A percentile compares a stretch with the other conserved stretches of the same genome.
Conservation (phyloP, 2,113 vertebrate species). For the Indicator maculatus region DNA sequence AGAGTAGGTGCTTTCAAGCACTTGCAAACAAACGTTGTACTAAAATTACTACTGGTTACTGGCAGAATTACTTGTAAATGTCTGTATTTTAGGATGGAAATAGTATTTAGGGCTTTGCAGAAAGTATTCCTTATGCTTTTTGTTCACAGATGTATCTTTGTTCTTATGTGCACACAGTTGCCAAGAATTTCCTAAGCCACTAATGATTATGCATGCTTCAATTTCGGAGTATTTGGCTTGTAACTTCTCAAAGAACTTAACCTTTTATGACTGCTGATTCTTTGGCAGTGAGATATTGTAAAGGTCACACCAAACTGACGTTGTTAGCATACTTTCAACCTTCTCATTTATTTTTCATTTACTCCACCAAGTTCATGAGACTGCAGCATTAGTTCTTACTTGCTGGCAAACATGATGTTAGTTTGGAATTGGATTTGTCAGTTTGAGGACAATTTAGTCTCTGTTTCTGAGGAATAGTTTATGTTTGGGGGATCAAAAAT, state of each 20-base stretch:
- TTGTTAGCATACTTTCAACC: neutral
- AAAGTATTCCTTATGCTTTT: neutral
- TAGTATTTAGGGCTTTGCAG: constrained; percentile 33
- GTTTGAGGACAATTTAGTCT: neutral
- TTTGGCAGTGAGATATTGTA: neutral
- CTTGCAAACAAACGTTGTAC: constrained; percentile 29
- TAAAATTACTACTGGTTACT: constrained; percentile 51
- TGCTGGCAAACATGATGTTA: accelerated
- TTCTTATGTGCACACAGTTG: neutral
- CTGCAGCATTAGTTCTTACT: neutral
- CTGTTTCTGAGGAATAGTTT: neutral
- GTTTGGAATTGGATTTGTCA: neutral
- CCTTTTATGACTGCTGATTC: neutral
- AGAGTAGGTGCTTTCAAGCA: constrained; percentile 28
- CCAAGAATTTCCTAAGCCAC: constrained; percentile 46
- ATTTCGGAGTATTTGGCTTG: neutral
- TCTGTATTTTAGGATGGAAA: constrained; percentile 19
- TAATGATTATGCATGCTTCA: neutral
- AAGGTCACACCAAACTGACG: neutral
- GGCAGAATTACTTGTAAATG: constrained; percentile 33
- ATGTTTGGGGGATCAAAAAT: neutral
- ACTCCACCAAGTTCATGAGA: accelerated
- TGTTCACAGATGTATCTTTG: constrained; percentile 43
- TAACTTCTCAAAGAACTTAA: neutral
- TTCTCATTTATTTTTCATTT: neutral